Conservation (phyloP, 2,797 vertebrate species). For the Paguma larvata region DNA sequence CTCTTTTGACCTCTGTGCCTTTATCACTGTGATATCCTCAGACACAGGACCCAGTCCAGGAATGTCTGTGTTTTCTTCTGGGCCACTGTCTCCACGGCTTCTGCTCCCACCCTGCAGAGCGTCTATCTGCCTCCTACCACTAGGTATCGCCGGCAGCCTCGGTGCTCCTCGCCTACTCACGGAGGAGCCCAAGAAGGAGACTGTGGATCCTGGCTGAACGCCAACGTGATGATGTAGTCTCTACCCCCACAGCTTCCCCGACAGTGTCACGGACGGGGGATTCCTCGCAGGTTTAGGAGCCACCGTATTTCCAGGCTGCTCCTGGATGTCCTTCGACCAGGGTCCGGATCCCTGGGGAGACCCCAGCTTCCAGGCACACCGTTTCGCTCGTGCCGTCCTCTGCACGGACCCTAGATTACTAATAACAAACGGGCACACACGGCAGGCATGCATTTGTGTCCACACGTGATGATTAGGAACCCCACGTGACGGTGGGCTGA, state of each 20-base stretch:
- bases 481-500: accelerated
- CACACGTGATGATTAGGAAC: not conserved
- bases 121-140: too few relatives aligned
- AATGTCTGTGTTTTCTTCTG: not conserved
- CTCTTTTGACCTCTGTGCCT: not conserved
- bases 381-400: not conserved
- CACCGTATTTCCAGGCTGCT: not conserved
- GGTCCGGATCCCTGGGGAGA: not conserved
- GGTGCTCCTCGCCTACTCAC: not conserved
- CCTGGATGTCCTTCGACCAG: not conserved
- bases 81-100: accelerated
- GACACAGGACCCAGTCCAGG: not conserved
- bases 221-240: not conserved
- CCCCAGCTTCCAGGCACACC: not conserved
- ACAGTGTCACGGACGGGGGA: not conserved
- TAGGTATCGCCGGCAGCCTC: not conserved
- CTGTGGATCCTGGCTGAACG: not conserved
- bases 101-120: not conserved
- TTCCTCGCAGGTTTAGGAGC: not conserved
- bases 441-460: not conserved
- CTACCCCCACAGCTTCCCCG: not conserved
- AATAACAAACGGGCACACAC: not conserved
- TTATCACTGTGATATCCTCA: not conserved
- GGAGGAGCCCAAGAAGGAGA: accelerated
- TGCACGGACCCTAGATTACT: not conserved